Conservation (phyloP, 2,113 vertebrate species). For the Pelmatolapia mariae region DNA sequence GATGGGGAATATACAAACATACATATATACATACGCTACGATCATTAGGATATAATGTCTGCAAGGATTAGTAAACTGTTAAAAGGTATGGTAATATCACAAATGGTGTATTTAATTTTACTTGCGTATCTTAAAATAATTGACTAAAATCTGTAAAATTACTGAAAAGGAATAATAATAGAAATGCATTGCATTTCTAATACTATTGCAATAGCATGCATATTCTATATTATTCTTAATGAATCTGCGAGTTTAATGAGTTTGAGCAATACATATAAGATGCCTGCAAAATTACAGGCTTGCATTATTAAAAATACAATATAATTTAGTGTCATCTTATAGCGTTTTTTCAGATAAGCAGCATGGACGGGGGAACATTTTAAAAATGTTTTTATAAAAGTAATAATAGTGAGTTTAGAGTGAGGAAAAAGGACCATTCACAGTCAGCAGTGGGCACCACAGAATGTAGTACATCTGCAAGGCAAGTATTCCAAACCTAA, state of each 20-base stretch:
- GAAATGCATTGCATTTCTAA: background rate
- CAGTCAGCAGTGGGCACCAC: background rate
- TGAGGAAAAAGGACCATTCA: background rate
- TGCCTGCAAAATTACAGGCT: background rate
- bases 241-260: background rate
- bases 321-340: background rate
- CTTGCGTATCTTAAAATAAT: background rate
- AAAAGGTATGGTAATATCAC: background rate
- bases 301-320: background rate
- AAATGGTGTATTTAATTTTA: background rate
- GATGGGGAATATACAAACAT: background rate
- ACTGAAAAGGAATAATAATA: background rate
- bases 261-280: background rate
- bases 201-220: background rate
- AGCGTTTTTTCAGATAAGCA: background rate
- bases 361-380: background rate
- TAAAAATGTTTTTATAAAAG: background rate
- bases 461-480: background rate
- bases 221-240: background rate
- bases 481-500: background rate
- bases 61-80: background rate
- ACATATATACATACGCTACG: background rate
- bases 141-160: background rate
- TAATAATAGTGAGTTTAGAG: background rate
- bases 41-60: background rate